Evolutionary conservation across 2,797 vertebrate genomes (phyloP).

Genomic region (Myiothlypis chrysogaster): DNA sequence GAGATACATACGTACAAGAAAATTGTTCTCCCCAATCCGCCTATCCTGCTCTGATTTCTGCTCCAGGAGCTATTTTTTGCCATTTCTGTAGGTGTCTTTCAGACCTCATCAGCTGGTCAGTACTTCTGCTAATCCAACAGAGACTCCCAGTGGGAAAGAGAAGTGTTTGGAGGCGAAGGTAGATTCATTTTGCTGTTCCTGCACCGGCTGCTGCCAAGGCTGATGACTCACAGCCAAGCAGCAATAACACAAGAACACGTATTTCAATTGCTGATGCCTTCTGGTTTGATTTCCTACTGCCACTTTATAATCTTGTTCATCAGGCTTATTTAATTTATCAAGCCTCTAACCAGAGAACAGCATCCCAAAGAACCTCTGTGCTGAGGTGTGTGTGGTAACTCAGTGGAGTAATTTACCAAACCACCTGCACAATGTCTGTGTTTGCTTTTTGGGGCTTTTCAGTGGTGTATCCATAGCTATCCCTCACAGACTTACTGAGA

Average conservation of each 20-base stretch:
- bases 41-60: not conserved
- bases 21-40: rapidly evolving
- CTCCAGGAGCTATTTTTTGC: not conserved
- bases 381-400: not conserved
- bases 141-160: slow-evolving; percentile 17
- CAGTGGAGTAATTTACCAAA: not conserved
- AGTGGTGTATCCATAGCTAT: not conserved
- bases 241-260: not conserved
- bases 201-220: not conserved
- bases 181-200: not conserved
- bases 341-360: not conserved
- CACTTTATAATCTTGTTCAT: not conserved
- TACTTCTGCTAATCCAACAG: slow-evolving; percentile 16
- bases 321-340: not conserved
- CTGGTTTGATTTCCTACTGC: not conserved
- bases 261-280: not conserved
- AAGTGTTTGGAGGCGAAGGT: not conserved
- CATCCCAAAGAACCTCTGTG: not conserved
- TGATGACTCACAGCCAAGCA: not conserved
- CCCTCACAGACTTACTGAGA: not conserved
- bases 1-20: not conserved
- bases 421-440: not conserved
- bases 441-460: not conserved
- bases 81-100: not conserved
- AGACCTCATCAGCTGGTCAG: not conserved